phyloP scores from a whole-genome alignment of 92 coral and sea anemone species.

The Anthopleura xanthogrammica region DNA sequence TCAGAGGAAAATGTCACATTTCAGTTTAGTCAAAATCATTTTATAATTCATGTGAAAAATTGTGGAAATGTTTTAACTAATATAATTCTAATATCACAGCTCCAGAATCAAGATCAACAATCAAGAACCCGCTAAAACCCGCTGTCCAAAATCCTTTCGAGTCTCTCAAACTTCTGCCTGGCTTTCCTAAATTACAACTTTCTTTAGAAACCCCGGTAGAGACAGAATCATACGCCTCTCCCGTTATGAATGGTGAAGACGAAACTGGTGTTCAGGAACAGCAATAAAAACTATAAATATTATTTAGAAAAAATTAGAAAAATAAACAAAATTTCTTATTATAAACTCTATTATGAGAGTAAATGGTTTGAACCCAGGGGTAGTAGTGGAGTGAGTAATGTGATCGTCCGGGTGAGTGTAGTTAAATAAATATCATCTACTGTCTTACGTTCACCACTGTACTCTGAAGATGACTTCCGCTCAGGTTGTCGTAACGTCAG shows the following conservation, averaged over 20 bases:
- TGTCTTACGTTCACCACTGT: no score
- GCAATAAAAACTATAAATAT: not conserved
- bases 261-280: not conserved
- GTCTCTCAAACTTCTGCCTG: constrained; percentile 9
- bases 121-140: constrained; percentile 14
- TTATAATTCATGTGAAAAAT: no score
- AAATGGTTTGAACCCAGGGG: no score
- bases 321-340: not conserved
- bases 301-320: not conserved
- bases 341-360: no score
- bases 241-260: not conserved
- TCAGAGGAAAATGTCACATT: no score
- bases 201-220: not conserved
- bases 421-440: no score
- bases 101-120: constrained; percentile 26
- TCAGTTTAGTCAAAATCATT: no score
- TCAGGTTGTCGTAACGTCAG: no score
- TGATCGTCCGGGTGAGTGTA: no score
- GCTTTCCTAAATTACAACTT: constrained; percentile 12
- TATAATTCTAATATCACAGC: constrained; percentile 2
- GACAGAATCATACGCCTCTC: not conserved
- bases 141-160: constrained; percentile 15
- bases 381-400: no score
- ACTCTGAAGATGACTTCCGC: no score
- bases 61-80: not conserved